phyloP scores from a whole-genome alignment of 1,140 invertebrate species.

The Lithobius niger region DNA sequence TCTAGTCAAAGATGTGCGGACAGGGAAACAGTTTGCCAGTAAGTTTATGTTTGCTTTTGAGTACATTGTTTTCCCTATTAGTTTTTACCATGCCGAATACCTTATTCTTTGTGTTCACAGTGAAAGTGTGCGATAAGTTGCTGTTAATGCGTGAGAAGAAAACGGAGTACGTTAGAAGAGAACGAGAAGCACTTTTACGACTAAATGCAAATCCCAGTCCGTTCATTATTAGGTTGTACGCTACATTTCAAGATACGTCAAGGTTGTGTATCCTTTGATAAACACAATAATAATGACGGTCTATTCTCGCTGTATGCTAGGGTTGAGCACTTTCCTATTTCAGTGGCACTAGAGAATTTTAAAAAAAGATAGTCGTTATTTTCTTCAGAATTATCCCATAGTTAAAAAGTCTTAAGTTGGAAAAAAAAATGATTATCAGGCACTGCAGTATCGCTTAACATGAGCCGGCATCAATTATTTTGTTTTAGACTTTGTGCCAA shows the following conservation, averaged over 20 bases:
- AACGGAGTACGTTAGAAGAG: slow-evolving; percentile 78
- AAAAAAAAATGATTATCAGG: no score
- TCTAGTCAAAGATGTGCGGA: slow-evolving; percentile 80
- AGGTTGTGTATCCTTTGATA: slow-evolving; percentile 55
- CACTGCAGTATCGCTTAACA: no score
- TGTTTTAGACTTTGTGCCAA: no score
- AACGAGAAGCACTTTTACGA: slow-evolving; percentile 77
- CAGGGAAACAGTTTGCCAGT: slow-evolving; percentile 84
- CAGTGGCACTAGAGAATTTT: no score
- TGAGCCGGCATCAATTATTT: no score
- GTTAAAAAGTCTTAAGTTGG: no score
- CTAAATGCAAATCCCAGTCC: slow-evolving; percentile 42
- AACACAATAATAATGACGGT: slow-evolving; percentile 14
- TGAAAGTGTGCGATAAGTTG: slow-evolving; percentile 90
- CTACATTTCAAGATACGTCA: slow-evolving; percentile 89
- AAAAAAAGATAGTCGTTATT: slow-evolving; percentile 5
- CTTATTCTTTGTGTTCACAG: slow-evolving; percentile 41
- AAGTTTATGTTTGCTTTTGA: slow-evolving; percentile 35
- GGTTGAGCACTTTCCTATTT: no score
- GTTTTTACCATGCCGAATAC: neutral
- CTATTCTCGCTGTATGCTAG: no score
- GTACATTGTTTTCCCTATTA: neutral
- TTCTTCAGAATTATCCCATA: neutral
- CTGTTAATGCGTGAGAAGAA: slow-evolving; percentile 88
- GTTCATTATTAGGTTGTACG: slow-evolving; percentile 86